Conservation (phyloP, 2,888 invertebrate genomes). For the Lordiphosa andalusiaca region DNA sequence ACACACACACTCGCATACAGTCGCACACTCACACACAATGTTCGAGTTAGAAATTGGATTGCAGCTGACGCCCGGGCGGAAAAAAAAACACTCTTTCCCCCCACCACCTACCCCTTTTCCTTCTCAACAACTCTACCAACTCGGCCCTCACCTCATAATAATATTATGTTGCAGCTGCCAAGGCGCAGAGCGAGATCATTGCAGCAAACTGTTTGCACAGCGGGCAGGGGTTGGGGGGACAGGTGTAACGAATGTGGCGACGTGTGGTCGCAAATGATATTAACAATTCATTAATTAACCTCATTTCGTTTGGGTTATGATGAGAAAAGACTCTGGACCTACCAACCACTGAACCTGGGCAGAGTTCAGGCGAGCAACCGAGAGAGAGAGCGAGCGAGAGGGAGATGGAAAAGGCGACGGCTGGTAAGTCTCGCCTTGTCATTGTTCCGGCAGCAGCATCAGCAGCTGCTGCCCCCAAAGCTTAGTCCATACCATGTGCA, state of each 20-base stretch:
- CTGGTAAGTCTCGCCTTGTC: conserved; percentile 40
- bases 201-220: conserved; percentile 59
- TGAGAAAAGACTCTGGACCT: conserved; percentile 29
- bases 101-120: conserved; percentile 1
- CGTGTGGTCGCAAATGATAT: conserved; percentile 75
- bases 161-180: conserved; percentile 72
- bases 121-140: conserved; percentile 7
- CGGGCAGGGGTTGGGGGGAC: conserved; percentile 9
- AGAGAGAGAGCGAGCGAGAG: background rate
- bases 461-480: conserved; percentile 39
- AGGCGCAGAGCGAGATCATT: conserved; percentile 65
- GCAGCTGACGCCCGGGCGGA: conserved; percentile 59
- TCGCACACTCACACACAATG: conserved; percentile 45
- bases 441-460: conserved; percentile 49
- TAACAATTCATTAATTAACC: conserved; percentile 77
- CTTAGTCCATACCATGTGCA: conserved; percentile 57
- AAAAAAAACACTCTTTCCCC: conserved; percentile 19
- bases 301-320: conserved; percentile 68
- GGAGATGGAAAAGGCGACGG: background rate
- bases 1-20: conserved; percentile 10
- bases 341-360: conserved; percentile 10
- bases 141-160: conserved; percentile 53
- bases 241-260: conserved; percentile 51
- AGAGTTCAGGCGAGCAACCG: conserved; percentile 5
- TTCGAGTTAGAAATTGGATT: conserved; percentile 64